Evolutionary conservation across 2,797 vertebrate genomes (phyloP).

Genomic region (Anguilla obscura): DNA sequence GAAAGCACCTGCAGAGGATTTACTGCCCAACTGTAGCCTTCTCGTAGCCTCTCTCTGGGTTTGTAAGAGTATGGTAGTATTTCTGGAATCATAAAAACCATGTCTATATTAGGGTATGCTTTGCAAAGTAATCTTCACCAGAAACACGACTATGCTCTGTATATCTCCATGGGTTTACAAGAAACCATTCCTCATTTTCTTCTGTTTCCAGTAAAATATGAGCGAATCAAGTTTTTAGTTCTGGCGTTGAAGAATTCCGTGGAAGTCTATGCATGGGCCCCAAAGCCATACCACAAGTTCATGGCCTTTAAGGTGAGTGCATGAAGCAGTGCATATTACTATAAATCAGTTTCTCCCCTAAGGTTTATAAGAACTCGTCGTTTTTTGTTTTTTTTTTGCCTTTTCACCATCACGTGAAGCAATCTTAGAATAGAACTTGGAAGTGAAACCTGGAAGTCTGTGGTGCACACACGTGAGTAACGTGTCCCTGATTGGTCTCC

Average conservation of each 20-base stretch:
- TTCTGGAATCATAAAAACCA: neutral
- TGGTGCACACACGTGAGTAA: neutral
- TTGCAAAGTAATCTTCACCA: neutral
- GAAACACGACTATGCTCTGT: neutral
- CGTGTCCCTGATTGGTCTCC: slow-evolving; percentile 25
- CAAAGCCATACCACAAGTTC: slow-evolving; percentile 90
- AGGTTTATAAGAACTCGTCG: neutral
- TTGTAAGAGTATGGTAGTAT: neutral
- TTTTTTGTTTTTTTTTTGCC: neutral
- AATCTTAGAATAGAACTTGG: neutral
- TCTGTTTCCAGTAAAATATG: slow-evolving; percentile 83
- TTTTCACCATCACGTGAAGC: neutral
- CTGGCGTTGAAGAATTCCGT: slow-evolving; percentile 89
- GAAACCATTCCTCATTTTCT: neutral
- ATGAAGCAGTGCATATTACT: neutral
- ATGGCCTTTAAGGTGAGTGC: slow-evolving; percentile 88
- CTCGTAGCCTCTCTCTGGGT: neutral
- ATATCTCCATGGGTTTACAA: neutral
- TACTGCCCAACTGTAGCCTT: neutral
- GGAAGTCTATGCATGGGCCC: slow-evolving; percentile 90
- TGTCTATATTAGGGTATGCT: neutral
- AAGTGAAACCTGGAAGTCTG: neutral
- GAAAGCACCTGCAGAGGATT: neutral
- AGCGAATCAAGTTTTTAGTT: slow-evolving; percentile 89
- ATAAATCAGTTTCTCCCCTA: neutral